These are phyloP conservation scores for Spicauda simplicius DNA, from an alignment of 2,888 invertebrate genomes.

Conservation along the genomic window DNA sequence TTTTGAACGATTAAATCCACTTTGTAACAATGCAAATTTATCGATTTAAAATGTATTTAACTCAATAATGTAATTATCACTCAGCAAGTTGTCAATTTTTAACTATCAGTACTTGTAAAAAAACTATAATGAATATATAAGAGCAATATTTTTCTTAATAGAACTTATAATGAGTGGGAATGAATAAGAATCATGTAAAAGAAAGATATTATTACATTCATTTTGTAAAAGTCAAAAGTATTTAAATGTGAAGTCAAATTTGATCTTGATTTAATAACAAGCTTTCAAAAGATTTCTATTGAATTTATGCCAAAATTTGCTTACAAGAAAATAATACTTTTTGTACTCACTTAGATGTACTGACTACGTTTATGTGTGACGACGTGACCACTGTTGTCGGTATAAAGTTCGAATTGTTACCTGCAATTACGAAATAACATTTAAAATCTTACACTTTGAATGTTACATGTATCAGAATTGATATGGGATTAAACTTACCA, in stretches of 20 bases:
- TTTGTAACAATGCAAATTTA: no score
- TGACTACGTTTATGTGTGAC: slow-evolving; percentile 82
- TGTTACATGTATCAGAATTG: not conserved
- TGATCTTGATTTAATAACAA: no score
- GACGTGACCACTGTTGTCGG: slow-evolving; percentile 82
- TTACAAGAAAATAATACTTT: slow-evolving; percentile 18
- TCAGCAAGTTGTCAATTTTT: not conserved
- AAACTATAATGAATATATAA: no score
- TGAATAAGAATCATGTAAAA: no score
- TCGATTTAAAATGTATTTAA: no score
- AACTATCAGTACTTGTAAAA: not conserved
- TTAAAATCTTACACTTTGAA: not conserved
- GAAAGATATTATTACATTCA: no score
- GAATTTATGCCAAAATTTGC: not conserved
- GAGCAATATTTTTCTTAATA: no score
- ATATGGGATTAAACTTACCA: slow-evolving; percentile 56
- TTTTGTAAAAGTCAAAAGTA: no score
- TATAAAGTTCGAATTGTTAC: slow-evolving; percentile 81
- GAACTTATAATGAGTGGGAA: no score
- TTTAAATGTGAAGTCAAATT: not conserved
- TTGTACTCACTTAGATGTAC: slow-evolving; percentile 80
- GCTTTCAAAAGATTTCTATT: no score
- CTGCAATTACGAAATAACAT: slow-evolving; percentile 55
- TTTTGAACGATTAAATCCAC: not conserved
- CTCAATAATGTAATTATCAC: not conserved